Conservation (phyloP, 2,797 vertebrate genomes). For the Sebastes dallii region DNA sequence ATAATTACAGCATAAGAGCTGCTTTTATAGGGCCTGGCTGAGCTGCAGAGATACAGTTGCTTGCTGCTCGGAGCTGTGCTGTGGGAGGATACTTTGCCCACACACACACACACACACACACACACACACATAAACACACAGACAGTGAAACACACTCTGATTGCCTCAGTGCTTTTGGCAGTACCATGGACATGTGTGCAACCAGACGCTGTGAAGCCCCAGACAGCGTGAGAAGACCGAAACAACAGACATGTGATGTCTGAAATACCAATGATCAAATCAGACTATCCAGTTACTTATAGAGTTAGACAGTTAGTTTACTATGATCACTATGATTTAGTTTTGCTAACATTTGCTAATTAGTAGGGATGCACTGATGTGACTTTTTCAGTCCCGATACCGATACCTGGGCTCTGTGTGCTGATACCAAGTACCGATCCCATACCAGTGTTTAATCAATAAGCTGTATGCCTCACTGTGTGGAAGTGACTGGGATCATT, state of each 20-base stretch:
- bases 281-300: background rate
- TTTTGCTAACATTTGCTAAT: background rate
- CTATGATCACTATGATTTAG: background rate
- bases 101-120: background rate
- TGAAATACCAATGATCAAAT: slow-evolving; percentile 13
- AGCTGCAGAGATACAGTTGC: slow-evolving; percentile 23
- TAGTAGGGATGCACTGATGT: background rate
- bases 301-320: background rate
- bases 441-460: background rate
- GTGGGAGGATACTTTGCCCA: slow-evolving; percentile 37
- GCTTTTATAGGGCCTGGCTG: slow-evolving; percentile 64
- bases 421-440: no score
- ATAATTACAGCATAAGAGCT: slow-evolving; percentile 73
- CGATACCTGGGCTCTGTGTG: no score
- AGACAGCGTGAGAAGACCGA: slow-evolving; percentile 43
- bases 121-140: background rate
- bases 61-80: slow-evolving; percentile 13
- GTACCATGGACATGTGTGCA: slow-evolving; percentile 21
- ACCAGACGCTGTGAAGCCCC: slow-evolving; percentile 22
- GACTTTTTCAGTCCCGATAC: no score
- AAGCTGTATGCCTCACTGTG: no score
- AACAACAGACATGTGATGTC: slow-evolving; percentile 12
- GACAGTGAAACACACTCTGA: background rate
- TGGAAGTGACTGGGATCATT: no score
- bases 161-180: slow-evolving; percentile 45